phyloP scores from a whole-genome alignment of 2,113 vertebrate genomes.

The Sinocyclocheilus rhinocerous region DNA sequence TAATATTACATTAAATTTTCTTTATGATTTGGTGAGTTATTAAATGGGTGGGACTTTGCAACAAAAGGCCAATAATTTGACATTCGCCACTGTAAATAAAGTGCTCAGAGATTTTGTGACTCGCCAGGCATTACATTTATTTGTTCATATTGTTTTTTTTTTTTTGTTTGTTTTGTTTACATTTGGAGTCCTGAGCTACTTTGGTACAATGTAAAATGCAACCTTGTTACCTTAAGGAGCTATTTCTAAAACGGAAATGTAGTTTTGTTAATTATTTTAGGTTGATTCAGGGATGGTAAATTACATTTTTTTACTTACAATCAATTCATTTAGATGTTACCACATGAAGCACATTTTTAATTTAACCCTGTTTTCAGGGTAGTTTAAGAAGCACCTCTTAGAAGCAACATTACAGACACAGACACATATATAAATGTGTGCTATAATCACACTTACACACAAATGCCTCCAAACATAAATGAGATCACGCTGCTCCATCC shows the following conservation, averaged over 20 bases:
- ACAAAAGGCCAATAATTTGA: no score
- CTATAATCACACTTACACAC: neutral
- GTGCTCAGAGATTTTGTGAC: no score
- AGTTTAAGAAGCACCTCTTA: neutral
- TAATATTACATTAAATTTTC: no score
- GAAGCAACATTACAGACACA: neutral
- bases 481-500: neutral
- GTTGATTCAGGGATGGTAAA: neutral
- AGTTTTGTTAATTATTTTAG: neutral
- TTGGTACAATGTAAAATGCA: no score
- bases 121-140: no score
- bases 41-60: no score
- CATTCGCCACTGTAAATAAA: no score
- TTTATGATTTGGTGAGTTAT: no score
- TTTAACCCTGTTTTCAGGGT: neutral
- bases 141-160: no score
- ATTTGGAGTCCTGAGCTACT: no score
- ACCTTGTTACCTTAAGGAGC: neutral
- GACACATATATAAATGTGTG: neutral
- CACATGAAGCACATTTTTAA: neutral
- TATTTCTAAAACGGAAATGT: neutral
- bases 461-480: conserved; percentile 21
- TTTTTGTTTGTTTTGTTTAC: no score
- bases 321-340: neutral
- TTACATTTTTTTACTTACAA: neutral